A percentile compares a stretch with the other conserved stretches of the same genome.
Evolutionary conservation across 2,113 vertebrate genomes (phyloP).

Genomic region (Aspiorhynchus laticeps): DNA sequence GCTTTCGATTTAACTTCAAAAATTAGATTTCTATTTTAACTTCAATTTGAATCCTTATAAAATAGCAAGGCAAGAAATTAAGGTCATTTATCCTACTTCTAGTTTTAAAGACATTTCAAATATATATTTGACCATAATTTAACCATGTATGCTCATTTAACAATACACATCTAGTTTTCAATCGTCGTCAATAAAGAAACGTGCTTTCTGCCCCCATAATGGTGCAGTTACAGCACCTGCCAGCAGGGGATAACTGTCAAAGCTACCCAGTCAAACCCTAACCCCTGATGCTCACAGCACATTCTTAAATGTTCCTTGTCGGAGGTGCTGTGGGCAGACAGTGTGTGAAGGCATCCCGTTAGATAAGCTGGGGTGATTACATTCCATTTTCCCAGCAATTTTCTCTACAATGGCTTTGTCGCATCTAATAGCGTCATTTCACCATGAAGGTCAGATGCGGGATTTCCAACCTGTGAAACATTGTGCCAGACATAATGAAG

Average conservation of each 20-base stretch:
- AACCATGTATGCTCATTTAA: too few species aligned
- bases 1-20: too few species aligned
- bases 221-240: not conserved
- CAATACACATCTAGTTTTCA: not conserved
- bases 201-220: not conserved
- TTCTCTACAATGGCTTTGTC: constrained; percentile 34
- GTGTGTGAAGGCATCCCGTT: constrained; percentile 29
- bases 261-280: not conserved
- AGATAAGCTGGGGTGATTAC: constrained; percentile 37
- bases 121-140: too few species aligned
- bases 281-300: not conserved
- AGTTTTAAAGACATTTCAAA: too few species aligned
- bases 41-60: too few species aligned
- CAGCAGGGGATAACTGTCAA: not conserved
- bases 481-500: constrained; percentile 18
- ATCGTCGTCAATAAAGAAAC: not conserved
- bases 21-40: too few species aligned
- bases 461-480: constrained; percentile 23
- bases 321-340: constrained; percentile 2
- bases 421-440: constrained; percentile 20
- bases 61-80: too few species aligned
- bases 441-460: constrained; percentile 20
- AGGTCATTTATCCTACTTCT: too few species aligned
- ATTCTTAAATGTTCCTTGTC: constrained; percentile 27
- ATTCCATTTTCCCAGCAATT: constrained; percentile 45